These are phyloP conservation scores for Drosophila albomicans DNA, from an alignment of 1,140 invertebrate species.

Conservation along the genomic window DNA sequence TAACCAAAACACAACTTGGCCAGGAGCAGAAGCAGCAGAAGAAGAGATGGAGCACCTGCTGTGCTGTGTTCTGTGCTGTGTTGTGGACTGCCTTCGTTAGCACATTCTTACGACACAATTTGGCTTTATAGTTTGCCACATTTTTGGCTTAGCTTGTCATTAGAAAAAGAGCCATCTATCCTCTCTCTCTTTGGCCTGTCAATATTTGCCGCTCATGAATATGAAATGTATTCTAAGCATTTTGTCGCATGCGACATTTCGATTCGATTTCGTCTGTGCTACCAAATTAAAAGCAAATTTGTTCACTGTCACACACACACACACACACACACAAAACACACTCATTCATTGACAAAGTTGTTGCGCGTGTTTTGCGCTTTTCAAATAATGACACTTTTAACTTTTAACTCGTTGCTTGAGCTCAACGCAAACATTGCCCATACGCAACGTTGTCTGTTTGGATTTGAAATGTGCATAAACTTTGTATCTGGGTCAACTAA, in stretches of 20 bases:
- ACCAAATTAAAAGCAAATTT: conserved; percentile 77
- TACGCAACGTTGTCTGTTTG: conserved; percentile 72
- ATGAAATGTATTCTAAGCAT: conserved; percentile 44
- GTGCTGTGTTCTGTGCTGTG: neutral
- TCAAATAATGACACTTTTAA: conserved; percentile 43
- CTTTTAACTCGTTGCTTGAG: conserved; percentile 31
- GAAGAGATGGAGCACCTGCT: conserved; percentile 30
- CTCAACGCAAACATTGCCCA: conserved; percentile 64
- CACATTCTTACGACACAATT: conserved; percentile 57
- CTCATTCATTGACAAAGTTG: conserved; percentile 7
- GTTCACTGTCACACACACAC: conserved; percentile 49
- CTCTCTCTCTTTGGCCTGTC: neutral
- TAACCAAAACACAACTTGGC: neutral
- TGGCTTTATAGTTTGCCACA: conserved; percentile 26
- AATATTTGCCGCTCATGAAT: conserved; percentile 60
- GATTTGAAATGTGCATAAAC: conserved; percentile 50
- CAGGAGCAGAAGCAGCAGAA: neutral
- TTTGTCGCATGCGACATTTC: conserved; percentile 16
- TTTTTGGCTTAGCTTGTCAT: conserved; percentile 61
- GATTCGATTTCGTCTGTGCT: conserved; percentile 3
- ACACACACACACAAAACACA: neutral
- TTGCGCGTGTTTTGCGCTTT: conserved; percentile 9
- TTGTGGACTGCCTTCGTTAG: conserved; percentile 55
- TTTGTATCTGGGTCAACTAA: conserved; percentile 54
- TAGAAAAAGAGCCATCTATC: conserved; percentile 20